These are phyloP conservation scores for Lordiphosa clarofinis DNA, from an alignment of 1,140 invertebrate genomes.

Conservation along the genomic window DNA sequence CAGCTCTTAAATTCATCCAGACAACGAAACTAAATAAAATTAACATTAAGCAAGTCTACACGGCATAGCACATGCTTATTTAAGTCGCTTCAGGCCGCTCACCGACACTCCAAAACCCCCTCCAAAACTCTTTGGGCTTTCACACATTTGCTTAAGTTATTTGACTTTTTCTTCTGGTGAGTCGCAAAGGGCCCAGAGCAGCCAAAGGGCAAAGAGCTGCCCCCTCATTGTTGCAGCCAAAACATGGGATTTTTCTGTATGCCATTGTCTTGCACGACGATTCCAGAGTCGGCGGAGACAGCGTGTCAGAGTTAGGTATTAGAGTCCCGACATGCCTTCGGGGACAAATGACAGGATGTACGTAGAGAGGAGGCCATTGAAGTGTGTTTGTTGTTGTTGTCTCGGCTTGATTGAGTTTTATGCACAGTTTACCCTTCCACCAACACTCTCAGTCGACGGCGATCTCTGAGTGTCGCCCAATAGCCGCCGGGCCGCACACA, in stretches of 20 bases:
- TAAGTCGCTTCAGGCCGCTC: conserved; percentile 29
- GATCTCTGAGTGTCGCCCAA: conserved; percentile 52
- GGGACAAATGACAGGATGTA: conserved; percentile 2
- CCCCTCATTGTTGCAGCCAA: conserved; percentile 17
- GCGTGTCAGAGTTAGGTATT: conserved; percentile 68
- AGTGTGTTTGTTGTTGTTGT: conserved; percentile 50
- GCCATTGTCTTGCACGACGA: conserved; percentile 48
- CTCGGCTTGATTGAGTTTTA: conserved; percentile 75
- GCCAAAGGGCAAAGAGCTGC: conserved; percentile 50
- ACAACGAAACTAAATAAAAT: conserved; percentile 23
- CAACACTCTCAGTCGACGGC: conserved; percentile 2
- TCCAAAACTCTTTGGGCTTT: conserved; percentile 58
- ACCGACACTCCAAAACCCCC: conserved; percentile 33
- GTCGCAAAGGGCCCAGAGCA: conserved; percentile 47
- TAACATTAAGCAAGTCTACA: conserved; percentile 21
- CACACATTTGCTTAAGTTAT: conserved; percentile 69
- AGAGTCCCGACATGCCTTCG: conserved; percentile 69
- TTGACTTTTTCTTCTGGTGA: conserved; percentile 49
- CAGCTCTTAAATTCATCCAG: neutral
- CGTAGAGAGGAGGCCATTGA: conserved; percentile 54
- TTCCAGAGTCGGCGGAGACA: conserved; percentile 17
- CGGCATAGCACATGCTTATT: conserved; percentile 21
- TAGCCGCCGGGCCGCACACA: conserved; percentile 56
- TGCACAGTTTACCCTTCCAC: conserved; percentile 60
- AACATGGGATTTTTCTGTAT: conserved; percentile 12